Conservation (phyloP, 2,797 vertebrate species). For the Nothura maculosa region DNA sequence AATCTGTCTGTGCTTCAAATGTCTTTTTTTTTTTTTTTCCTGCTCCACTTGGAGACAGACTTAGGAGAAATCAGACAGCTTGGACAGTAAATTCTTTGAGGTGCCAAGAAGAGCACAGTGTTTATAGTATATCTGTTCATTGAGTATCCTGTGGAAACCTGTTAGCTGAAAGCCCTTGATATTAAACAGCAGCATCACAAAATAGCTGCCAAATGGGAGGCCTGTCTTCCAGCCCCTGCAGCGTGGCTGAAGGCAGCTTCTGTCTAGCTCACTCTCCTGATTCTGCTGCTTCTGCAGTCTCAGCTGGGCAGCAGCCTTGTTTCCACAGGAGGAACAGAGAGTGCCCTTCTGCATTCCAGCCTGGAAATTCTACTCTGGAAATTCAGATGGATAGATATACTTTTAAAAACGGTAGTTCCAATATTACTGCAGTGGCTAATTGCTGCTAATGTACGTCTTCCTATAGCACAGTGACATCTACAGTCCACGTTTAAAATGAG, state of each 20-base stretch:
- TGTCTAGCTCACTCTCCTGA: accelerated
- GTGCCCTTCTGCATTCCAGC: background rate
- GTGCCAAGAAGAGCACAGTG: background rate
- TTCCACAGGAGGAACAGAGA: background rate
- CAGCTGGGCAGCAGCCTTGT: background rate
- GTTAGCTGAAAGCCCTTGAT: background rate
- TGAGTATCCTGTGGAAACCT: background rate
- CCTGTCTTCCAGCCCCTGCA: background rate
- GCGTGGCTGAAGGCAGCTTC: background rate
- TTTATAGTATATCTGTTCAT: background rate
- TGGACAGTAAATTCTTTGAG: background rate
- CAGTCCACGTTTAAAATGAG: conserved; percentile 24
- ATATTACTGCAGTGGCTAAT: background rate
- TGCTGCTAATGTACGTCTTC: conserved; percentile 6
- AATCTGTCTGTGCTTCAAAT: background rate
- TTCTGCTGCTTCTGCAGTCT: background rate
- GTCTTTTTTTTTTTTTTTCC: no score
- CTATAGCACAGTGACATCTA: conserved; percentile 70
- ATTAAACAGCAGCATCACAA: background rate
- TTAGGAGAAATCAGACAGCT: background rate
- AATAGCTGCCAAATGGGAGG: background rate
- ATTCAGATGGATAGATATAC: background rate
- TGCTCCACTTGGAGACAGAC: background rate
- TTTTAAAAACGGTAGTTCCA: background rate
- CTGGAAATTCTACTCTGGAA: background rate